Base-by-base conservation (phyloP, 92 coral and sea anemone species). In the Actinostola sp. region DNA sequence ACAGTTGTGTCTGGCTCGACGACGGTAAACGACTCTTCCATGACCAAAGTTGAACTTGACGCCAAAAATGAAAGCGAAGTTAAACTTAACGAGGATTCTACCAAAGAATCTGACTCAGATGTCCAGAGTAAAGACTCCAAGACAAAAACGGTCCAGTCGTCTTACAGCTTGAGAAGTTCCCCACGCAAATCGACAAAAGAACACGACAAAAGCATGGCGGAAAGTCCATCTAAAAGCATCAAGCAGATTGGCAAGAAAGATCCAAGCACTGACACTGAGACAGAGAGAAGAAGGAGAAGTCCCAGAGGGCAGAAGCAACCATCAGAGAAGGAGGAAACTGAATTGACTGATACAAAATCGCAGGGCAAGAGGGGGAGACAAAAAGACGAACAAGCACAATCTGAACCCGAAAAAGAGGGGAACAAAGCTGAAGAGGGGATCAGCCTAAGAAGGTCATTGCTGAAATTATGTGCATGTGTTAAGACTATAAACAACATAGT, bases 141-240 rank as follows among this genome's bases (percentile, higher is more conserved):
- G 13, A 0, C 34, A 27, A 67, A 34, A 30, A 15, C 63, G 17
- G 59, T 51, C 32, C 63, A 48, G 59, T 66, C 81, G 13, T 54
- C 44, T 33, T 77, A 77, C 32, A 77, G 75, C 29, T 57, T 77
- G 33, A 42, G 83, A 16, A 54, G 83, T 30, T 77, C 89, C 0
- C 85, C 89, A 0, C 79, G 89, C 11, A 85, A 60, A 61, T 72
- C 86, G 0, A 48, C 81, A 16, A 85, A 53, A 66, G 27, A 10
- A 19, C 67, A 42, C 46, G 73, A 61, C 39, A 75, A 61, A 75
- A 51, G 14, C 24, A 57, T n/a, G 42, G 83, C 82, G n/a, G 61
- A 19, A 51, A 75, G 52, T 41, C 72, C 81, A 15, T 33, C 62
- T 14, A 63, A 52, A 59, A 63, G 35, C 54, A 52, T 55, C 25